Conservation (phyloP, 2,888 invertebrate species). For the Saturnia japonica region DNA sequence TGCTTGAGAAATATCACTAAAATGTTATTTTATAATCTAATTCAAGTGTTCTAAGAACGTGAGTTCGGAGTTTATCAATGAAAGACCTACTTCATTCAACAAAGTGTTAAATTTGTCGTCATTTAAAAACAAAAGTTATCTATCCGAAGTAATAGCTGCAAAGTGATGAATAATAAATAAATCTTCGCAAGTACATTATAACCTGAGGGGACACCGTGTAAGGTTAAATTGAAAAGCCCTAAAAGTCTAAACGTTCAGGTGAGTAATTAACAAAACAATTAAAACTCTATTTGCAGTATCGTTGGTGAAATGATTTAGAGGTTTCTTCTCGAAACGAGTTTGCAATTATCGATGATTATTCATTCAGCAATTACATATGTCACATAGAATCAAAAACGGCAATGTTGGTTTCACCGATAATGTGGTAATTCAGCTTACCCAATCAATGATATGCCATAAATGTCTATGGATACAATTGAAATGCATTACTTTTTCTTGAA, state of each 20-base stretch:
- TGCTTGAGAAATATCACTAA: not conserved
- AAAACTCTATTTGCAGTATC: too few relatives aligned
- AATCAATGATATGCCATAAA: too few relatives aligned
- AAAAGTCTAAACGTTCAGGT: not conserved
- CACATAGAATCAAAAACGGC: too few relatives aligned
- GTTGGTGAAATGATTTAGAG: too few relatives aligned
- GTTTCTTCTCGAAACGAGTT: too few relatives aligned
- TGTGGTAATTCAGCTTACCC: too few relatives aligned
- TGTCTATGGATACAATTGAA: too few relatives aligned
- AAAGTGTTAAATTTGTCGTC: not conserved
- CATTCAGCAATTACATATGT: not conserved
- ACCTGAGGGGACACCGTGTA: not conserved
- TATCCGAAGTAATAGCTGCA: not conserved
- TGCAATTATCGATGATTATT: not conserved
- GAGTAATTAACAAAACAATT: not conserved
- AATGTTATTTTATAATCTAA: not conserved
- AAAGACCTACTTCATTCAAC: conserved; percentile 6
- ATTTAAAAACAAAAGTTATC: not conserved
- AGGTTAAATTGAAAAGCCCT: not conserved
- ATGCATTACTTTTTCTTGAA: too few relatives aligned
- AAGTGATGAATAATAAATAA: not conserved
- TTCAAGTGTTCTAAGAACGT: not conserved
- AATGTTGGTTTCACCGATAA: too few relatives aligned
- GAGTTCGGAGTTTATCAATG: not conserved
- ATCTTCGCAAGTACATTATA: not conserved